Evolutionary conservation across 2,797 vertebrate species (phyloP).

Genomic region (Cyprinella venusta): DNA sequence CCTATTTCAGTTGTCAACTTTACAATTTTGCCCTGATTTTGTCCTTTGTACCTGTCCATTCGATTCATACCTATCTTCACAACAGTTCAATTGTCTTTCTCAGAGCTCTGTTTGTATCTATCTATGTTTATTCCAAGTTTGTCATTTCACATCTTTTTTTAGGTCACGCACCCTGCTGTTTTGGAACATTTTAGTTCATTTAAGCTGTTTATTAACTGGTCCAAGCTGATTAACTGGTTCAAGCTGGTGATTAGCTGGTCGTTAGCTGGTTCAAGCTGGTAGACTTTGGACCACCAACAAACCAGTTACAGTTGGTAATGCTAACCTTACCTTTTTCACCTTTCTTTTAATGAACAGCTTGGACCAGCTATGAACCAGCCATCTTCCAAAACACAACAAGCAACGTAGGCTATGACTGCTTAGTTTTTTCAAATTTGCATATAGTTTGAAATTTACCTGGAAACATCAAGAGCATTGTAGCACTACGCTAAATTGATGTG

Average conservation of each 20-base stretch:
- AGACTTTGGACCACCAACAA: slow-evolving; percentile 4
- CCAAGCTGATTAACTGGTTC: not conserved
- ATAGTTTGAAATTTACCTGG: not conserved
- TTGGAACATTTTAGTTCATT: not conserved
- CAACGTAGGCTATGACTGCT: not conserved
- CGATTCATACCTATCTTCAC: not conserved
- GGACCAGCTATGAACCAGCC: not conserved
- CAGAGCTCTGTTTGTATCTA: not conserved
- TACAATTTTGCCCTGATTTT: slow-evolving; percentile 3
- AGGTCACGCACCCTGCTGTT: not conserved
- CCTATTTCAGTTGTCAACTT: slow-evolving; percentile 4
- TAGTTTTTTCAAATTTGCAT: not conserved
- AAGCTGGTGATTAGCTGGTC: not conserved
- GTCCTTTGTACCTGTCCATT: slow-evolving; percentile 3
- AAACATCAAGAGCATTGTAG: not conserved
- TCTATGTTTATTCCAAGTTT: not conserved
- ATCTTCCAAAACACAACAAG: not conserved
- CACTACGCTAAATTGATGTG: not conserved
- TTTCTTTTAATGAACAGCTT: not conserved
- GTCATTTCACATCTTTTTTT: not conserved
- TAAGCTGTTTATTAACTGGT: not conserved
- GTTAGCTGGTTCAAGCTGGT: not conserved
- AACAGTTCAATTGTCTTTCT: not conserved
- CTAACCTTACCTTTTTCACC: not conserved
- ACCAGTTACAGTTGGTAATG: not conserved